phyloP scores from a whole-genome alignment of 23 tunicate species.

The Styela clava region DNA sequence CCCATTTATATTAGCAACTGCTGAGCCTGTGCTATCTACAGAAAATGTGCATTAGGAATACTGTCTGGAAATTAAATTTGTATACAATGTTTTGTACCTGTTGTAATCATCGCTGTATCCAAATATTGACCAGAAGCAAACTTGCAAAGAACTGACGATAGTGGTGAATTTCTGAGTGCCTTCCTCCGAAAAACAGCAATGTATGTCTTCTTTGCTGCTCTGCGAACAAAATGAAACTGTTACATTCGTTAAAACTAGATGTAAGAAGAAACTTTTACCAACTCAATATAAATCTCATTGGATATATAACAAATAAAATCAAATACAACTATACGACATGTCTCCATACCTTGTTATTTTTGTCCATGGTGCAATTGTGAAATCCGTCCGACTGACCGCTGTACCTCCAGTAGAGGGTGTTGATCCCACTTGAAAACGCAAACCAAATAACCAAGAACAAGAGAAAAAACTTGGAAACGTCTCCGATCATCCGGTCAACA shows the following conservation, averaged over 20 bases:
- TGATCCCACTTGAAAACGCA: slow-evolving; percentile 32
- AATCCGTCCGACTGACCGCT: not conserved
- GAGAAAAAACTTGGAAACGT: slow-evolving; percentile 27
- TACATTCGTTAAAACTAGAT: not conserved
- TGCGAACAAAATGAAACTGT: not conserved
- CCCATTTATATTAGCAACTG: too few relatives aligned
- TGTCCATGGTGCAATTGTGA: not conserved
- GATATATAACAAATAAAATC: too few relatives aligned
- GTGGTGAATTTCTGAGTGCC: slow-evolving; percentile 4
- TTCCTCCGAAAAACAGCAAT: slow-evolving; percentile 15
- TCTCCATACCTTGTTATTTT: not conserved
- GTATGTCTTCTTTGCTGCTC: not conserved
- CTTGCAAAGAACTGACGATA: slow-evolving; percentile 15
- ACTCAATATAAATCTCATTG: too few relatives aligned
- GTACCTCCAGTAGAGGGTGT: slow-evolving; percentile 15
- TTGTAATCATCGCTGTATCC: slow-evolving; percentile 29
- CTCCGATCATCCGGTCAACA: slow-evolving; percentile 20
- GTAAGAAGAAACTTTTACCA: too few relatives aligned
- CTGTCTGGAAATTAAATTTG: too few relatives aligned
- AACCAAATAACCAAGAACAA: slow-evolving; percentile 27
- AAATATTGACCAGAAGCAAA: slow-evolving; percentile 24
- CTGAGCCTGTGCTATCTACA: too few relatives aligned
- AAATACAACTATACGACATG: too few relatives aligned
- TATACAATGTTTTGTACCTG: not conserved
- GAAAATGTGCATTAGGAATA: too few relatives aligned